Percentiles rank a stretch among this genome's conserved stretches.
Evolutionary conservation across 37 sponge, comb jelly and placozoan genomes (phyloP).

Genomic region (Agelas oroides): DNA sequence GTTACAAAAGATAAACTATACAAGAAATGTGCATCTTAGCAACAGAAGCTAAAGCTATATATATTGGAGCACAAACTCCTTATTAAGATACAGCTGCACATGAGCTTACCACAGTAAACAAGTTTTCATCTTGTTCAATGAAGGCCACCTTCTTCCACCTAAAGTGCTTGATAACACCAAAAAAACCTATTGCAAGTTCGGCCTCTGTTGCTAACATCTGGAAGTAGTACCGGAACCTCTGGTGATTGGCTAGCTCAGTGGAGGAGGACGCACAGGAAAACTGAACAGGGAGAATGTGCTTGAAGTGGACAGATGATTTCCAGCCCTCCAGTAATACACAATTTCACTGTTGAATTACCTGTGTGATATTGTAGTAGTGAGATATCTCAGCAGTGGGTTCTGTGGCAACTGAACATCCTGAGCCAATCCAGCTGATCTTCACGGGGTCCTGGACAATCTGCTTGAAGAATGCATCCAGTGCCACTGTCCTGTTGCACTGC

Average conservation of each 20-base stretch:
- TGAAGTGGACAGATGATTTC: too few relatives aligned
- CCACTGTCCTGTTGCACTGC: too few relatives aligned
- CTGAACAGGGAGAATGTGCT: background rate
- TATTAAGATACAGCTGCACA: too few relatives aligned
- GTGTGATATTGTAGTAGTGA: slow-evolving; percentile 40
- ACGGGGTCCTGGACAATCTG: too few relatives aligned
- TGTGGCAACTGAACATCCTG: slow-evolving; percentile 38
- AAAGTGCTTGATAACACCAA: slow-evolving; percentile 23
- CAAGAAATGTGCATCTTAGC: too few relatives aligned
- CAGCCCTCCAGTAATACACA: too few relatives aligned
- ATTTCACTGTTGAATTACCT: background rate
- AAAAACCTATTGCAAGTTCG: slow-evolving; percentile 20
- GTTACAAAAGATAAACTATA: too few relatives aligned
- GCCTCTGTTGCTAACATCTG: slow-evolving; percentile 32
- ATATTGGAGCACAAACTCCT: too few relatives aligned
- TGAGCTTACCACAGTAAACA: slow-evolving; percentile 41
- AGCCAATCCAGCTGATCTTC: slow-evolving; percentile 21
- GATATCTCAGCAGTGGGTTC: slow-evolving; percentile 37
- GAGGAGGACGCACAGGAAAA: slow-evolving; percentile 42
- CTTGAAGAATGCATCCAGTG: too few relatives aligned
- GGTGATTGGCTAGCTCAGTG: slow-evolving; percentile 9
- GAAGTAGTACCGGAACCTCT: slow-evolving; percentile 6
- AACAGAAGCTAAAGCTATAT: too few relatives aligned
- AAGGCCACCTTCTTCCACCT: slow-evolving; percentile 45
- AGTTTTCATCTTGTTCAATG: slow-evolving; percentile 48